Evolutionary conservation across 2,113 vertebrate genomes (phyloP).

Genomic region (Fukomys damarensis): DNA sequence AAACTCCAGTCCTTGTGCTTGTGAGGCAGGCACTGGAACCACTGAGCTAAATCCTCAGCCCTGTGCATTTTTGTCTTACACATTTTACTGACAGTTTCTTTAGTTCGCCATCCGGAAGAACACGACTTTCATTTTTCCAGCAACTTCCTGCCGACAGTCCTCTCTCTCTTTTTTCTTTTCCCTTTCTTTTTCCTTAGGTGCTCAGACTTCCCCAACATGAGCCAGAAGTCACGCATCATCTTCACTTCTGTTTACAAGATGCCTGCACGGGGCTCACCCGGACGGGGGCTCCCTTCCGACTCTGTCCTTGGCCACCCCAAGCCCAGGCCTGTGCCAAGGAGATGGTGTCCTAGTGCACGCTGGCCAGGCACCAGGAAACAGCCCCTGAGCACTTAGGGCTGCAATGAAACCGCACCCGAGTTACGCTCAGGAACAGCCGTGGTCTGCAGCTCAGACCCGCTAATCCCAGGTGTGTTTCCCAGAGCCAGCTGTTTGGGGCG

Average conservation of each 20-base stretch:
- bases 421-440: background rate
- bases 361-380: background rate
- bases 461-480: too few relatives aligned
- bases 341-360: fast-evolving
- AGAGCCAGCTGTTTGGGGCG: background rate
- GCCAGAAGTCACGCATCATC: fast-evolving
- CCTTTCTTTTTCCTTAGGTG: background rate
- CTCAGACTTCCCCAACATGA: background rate
- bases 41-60: too few relatives aligned
- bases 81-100: background rate
- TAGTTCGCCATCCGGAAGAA: too few relatives aligned
- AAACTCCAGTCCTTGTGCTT: too few relatives aligned
- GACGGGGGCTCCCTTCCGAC: background rate
- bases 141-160: background rate
- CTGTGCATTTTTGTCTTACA: background rate
- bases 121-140: too few relatives aligned
- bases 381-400: background rate
- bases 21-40: too few relatives aligned
- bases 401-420: background rate
- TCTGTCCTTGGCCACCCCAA: background rate
- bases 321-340: background rate
- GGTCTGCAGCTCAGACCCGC: fast-evolving
- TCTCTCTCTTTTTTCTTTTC: background rate
- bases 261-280: background rate
- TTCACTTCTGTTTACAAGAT: fast-evolving